phyloP scores from a whole-genome alignment of 2,113 vertebrate genomes.

The Phaethon lepturus region DNA sequence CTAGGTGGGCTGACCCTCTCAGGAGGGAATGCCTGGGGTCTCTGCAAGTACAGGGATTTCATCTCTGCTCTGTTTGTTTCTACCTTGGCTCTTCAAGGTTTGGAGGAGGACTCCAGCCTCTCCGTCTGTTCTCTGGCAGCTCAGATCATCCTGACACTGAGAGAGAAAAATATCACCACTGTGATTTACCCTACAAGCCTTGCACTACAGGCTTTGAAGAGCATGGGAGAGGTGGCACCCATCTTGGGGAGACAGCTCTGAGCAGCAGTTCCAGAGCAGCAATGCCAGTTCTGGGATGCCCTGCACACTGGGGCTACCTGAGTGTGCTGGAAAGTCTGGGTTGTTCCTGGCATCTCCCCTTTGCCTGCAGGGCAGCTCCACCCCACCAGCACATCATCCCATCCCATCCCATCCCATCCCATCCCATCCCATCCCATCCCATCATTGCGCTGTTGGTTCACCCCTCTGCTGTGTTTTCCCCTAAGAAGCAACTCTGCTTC shows the following conservation, averaged over 20 bases:
- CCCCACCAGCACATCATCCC: background rate
- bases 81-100: background rate
- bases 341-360: background rate
- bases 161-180: background rate
- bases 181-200: background rate
- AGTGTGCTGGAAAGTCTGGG: background rate
- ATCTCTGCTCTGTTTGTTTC: background rate
- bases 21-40: background rate
- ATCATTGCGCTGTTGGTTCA: background rate
- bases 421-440: background rate
- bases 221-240: background rate
- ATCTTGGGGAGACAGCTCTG: background rate
- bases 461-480: background rate
- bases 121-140: background rate
- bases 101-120: background rate
- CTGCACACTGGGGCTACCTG: fast-evolving
- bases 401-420: background rate
- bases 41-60: background rate
- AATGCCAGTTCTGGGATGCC: background rate
- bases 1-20: background rate
- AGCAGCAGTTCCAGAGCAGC: background rate
- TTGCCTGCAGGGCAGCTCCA: background rate
- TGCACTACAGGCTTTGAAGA: background rate
- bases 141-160: background rate
- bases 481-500: background rate